phyloP scores from a whole-genome alignment of 2,113 vertebrate species.

The Gopherus flavomarginatus region DNA sequence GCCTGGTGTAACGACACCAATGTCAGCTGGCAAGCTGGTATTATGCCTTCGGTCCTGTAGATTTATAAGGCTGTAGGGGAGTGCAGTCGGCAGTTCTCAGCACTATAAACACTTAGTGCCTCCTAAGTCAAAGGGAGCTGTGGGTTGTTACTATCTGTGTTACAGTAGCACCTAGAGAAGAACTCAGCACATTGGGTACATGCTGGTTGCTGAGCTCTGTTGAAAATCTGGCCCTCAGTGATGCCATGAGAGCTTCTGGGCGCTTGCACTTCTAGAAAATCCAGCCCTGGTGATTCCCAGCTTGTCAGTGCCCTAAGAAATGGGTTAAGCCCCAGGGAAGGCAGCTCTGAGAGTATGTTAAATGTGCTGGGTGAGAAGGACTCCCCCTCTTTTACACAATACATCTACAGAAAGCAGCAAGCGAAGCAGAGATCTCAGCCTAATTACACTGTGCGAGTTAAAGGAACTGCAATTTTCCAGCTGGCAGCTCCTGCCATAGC shows the following conservation, averaged over 20 bases:
- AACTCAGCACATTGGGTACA: not conserved
- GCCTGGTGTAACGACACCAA: not conserved
- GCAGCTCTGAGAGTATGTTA: not conserved
- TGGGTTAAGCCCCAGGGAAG: not conserved
- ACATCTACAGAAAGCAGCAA: not conserved
- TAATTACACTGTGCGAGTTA: not conserved
- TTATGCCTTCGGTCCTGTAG: fast-evolving
- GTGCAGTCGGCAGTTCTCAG: fast-evolving
- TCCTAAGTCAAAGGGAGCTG: not conserved
- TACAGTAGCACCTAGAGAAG: not conserved
- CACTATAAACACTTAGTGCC: not conserved
- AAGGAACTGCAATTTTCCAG: not conserved
- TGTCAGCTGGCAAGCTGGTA: not conserved
- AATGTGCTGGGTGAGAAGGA: not conserved
- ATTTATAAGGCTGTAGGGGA: not conserved
- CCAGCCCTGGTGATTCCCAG: not conserved
- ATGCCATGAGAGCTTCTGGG: not conserved
- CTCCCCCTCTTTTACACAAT: not conserved
- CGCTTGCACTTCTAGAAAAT: not conserved
- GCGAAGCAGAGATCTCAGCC: not conserved
- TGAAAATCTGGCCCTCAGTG: not conserved
- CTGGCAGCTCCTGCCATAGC: not conserved
- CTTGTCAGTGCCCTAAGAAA: not conserved
- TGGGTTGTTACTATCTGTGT: not conserved
- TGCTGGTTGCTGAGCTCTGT: not conserved